Evolutionary conservation across 2,888 invertebrate species (phyloP), one percentile per base, ranked within the genome.

Genomic region (Thymelicus sylvestris): DNA sequence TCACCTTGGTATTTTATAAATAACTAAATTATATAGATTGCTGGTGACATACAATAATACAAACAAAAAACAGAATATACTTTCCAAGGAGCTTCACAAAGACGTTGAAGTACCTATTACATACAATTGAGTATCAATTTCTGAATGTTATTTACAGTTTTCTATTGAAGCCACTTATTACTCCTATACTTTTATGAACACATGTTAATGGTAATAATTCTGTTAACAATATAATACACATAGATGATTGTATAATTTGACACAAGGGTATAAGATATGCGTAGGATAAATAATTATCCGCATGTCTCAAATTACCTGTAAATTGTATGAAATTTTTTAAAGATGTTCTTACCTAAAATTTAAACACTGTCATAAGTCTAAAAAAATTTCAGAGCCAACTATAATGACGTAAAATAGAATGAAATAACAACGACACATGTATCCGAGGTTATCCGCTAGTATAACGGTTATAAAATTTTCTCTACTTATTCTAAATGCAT

Each of bases 151-250:
- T 70, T 60, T 70, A 70, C 69, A 64, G n/a, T 10, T 64, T 47
- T 8, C 52, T 55, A 57, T 19, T 39, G 38, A 59, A 59, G 59
- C 64, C 64, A 65, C 59, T 50, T 64, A 64, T n/a, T 31, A 50
- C 39, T 12, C 64, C 57, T 70, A 70, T 31, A 69, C 48, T 59
- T 48, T 70, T 59, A 70, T 70, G 69, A 70, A 70, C 69, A 70
- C 69, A 70, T 65, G 39, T 50, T 48, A 70, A 65, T 70, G 69
- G 69, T 70, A 70, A 70, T 60, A 70, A 70, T 50, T 70, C 69
- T 50, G 59, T 50, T 44, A 47, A 59, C 60, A 39, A 41, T 67
- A 66, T 59, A 59, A 55, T 64, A 65, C 38, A 65, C 31, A 19
- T 39, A 41, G 31, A 39, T 64, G 38, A 38, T 52, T 64, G 64